phyloP scores from a whole-genome alignment of 2,888 invertebrate species.

The Tromatobia lineatoria region DNA sequence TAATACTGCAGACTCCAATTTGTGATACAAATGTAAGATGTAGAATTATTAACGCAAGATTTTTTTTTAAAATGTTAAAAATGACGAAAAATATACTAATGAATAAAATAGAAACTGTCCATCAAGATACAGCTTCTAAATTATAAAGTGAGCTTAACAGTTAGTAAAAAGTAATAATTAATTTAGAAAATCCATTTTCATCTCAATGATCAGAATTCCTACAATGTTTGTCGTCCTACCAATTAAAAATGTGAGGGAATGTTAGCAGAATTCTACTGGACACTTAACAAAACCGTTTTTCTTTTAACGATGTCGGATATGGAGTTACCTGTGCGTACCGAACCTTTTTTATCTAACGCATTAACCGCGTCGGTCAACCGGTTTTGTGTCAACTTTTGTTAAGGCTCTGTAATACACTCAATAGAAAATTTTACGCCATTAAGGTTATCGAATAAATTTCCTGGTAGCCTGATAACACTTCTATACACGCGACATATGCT shows the following conservation, averaged over 20 bases:
- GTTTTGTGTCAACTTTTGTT: constrained; percentile 13
- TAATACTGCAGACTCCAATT: no score
- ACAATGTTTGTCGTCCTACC: neutral
- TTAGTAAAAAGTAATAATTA: no score
- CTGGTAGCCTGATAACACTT: neutral
- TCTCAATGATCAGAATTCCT: no score
- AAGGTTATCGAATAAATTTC: constrained; percentile 3
- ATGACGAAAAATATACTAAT: no score
- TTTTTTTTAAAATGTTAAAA: no score
- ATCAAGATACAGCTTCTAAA: no score
- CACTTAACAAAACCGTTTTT: neutral
- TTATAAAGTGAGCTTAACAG: no score
- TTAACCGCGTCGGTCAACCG: constrained; percentile 10
- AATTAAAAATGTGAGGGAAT: neutral
- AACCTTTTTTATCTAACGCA: neutral
- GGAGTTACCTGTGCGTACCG: neutral
- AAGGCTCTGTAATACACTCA: neutral
- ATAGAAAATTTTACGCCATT: neutral
- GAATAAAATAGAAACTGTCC: no score
- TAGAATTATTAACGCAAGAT: no score
- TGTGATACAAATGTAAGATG: no score
- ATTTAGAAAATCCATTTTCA: no score
- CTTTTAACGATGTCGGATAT: neutral
- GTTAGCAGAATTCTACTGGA: neutral
- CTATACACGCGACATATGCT: constrained; percentile 3